Base-by-base conservation (phyloP, 2,888 invertebrate genomes). In the Ypsolopha sequella region DNA sequence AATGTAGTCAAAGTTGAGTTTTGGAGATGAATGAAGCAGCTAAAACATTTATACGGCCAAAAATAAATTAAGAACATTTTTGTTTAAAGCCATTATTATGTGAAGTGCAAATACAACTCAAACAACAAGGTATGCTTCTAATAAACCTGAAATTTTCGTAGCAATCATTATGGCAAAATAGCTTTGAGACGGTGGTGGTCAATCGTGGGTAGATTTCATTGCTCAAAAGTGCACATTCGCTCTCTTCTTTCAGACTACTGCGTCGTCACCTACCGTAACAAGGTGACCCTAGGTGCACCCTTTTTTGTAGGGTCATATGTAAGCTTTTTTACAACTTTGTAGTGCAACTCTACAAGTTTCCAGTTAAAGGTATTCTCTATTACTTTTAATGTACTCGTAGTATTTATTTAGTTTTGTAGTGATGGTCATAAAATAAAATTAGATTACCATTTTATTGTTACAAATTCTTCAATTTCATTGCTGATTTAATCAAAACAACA, bases 191-290 rank as follows among this genome's bases (percentile, higher is more conserved):
- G 60, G 59, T 43, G 60, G 59, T 59, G 60, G 55, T 56, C 61
- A 61, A 59, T 58, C 56, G 53, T 46, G 45, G 51, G 7, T 45
- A 51, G 54, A 54, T 55, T 52, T 54, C 58, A 53, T 53, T 54
- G 54, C 52, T 56, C 24, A 49, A 11, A 46, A 55, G 47, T 55
- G 52, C 55, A 55, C 52, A n/a, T 54, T 56, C 38, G 43, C 48
- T 49, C 49, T 44, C n/a, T 36, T 54, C 44, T 46, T 46, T n/a
- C 48, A 46, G 35, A 39, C 24, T 41, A 35, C 46, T 47, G 46
- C 33, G 34, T 24, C 24, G 4, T 51, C 13, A 9, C 13, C 36
- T 13, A 47, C 47, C 13, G 14, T 43, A 13, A 43, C 43, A 14
- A 24, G 48, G n/a, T n/a, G n/a, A n/a, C n/a, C n/a, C n/a, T n/a